phyloP scores from a whole-genome alignment of 1,140 invertebrate species.

The Zaprionus ghesquierei region DNA sequence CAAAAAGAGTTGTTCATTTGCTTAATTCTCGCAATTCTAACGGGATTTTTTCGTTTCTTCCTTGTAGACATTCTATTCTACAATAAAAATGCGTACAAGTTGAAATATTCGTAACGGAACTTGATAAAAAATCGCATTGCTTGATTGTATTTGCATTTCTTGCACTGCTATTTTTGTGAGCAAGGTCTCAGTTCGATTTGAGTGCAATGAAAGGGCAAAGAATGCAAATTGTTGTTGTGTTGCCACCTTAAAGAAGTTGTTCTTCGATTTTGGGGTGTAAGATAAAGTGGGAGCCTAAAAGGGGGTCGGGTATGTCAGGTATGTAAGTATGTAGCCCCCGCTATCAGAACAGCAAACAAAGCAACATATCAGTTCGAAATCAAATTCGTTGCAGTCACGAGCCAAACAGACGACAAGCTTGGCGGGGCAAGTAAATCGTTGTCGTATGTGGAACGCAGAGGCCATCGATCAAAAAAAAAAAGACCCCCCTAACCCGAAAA shows the following conservation, averaged over 20 bases:
- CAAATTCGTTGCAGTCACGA: conserved; percentile 38
- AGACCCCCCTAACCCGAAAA: not conserved
- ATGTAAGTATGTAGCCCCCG: not conserved
- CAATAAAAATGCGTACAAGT: no score
- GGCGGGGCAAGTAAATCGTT: conserved; percentile 5
- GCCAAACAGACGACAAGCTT: conserved; percentile 27
- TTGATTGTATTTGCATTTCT: no score
- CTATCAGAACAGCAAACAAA: conserved; percentile 11
- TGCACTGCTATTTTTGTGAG: no score
- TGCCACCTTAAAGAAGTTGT: not conserved
- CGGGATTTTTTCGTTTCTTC: no score
- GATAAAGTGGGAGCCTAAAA: not conserved
- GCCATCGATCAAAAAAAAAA: conserved; percentile 53
- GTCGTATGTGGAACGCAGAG: conserved; percentile 53
- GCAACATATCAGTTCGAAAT: conserved; percentile 24
- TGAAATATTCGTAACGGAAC: no score
- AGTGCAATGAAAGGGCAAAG: not conserved
- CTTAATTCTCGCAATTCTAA: no score
- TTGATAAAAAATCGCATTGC: no score
- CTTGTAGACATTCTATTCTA: no score
- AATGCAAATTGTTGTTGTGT: not conserved
- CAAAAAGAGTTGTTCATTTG: no score
- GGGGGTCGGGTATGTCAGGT: not conserved
- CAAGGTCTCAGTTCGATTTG: not conserved
- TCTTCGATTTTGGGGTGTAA: not conserved